These are phyloP conservation scores for Pseudomyrmex cubaensis DNA, from an alignment of 1,140 invertebrate genomes.

Conservation along the genomic window DNA sequence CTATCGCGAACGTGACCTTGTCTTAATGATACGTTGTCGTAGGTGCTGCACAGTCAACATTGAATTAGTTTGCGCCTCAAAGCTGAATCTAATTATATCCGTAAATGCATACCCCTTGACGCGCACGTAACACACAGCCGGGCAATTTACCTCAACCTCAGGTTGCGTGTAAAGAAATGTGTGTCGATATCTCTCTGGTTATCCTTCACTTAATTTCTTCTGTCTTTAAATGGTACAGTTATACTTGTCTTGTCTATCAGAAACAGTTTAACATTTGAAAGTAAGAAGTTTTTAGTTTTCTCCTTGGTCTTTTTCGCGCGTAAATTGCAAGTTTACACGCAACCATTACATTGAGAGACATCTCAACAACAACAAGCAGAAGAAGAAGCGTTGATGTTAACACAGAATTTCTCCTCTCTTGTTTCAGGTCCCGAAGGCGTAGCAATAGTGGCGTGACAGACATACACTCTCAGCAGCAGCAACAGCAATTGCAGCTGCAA, in stretches of 20 bases:
- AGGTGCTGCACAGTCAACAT: not conserved
- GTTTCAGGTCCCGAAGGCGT: constrained; percentile 82
- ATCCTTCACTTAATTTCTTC: constrained; percentile 28
- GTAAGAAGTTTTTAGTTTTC: too few species aligned
- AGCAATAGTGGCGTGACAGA: constrained; percentile 82
- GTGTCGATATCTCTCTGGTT: constrained; percentile 41
- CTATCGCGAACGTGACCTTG: not conserved
- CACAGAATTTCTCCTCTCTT: not conserved
- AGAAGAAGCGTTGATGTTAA: not conserved
- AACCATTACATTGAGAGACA: not conserved
- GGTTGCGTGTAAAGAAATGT: constrained; percentile 47
- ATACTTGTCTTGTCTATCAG: not conserved
- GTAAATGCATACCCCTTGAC: not conserved
- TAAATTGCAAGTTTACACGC: not conserved
- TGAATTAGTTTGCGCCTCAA: constrained; percentile 17
- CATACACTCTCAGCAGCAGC: constrained; percentile 81
- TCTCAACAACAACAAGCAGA: not conserved
- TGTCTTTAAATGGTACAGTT: constrained; percentile 12
- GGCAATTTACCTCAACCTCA: constrained; percentile 37
- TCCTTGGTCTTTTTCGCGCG: not conserved
- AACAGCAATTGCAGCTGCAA: constrained; percentile 80
- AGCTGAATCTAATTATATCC: constrained; percentile 32
- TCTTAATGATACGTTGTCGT: constrained; percentile 31
- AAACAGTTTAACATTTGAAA: not conserved
- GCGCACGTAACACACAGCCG: constrained; percentile 24